Evolutionary conservation across 2,113 vertebrate species (phyloP).

Genomic region (Heterotilapia buettikoferi): DNA sequence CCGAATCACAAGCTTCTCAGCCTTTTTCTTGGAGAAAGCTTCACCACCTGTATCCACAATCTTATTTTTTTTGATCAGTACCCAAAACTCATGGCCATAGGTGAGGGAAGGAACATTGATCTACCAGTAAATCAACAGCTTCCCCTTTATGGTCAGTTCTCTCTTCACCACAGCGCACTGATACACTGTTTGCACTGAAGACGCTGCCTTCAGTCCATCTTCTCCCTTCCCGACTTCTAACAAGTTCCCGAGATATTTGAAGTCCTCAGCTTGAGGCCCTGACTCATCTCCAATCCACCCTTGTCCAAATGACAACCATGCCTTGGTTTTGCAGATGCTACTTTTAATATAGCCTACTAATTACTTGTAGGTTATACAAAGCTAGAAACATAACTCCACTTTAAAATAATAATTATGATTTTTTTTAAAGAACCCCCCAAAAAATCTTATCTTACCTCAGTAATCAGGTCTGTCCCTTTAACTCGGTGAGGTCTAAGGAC

Average conservation of each 20-base stretch:
- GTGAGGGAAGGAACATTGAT: not conserved
- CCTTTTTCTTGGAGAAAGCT: not conserved
- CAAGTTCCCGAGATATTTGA: not conserved
- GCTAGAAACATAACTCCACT: not conserved
- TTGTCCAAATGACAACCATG: rapidly evolving
- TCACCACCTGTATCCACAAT: not conserved
- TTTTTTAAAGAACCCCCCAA: rapidly evolving
- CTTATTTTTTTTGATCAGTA: not conserved
- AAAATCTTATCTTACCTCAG: not conserved
- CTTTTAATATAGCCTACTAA: not conserved
- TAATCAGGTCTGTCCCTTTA: not conserved
- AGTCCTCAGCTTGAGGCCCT: not conserved
- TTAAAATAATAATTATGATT: not conserved
- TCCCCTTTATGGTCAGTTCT: not conserved
- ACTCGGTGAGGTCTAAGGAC: not conserved
- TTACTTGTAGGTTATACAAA: not conserved
- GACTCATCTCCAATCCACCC: not conserved
- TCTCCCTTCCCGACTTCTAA: rapidly evolving
- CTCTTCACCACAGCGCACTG: not conserved
- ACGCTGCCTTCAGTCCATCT: not conserved
- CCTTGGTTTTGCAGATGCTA: not conserved
- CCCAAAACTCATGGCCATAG: not conserved
- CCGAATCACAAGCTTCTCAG: not conserved
- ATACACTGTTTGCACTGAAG: rapidly evolving
- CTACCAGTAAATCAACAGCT: not conserved